Conservation (phyloP, 2,888 invertebrate species). For the Drosophila anceps region DNA sequence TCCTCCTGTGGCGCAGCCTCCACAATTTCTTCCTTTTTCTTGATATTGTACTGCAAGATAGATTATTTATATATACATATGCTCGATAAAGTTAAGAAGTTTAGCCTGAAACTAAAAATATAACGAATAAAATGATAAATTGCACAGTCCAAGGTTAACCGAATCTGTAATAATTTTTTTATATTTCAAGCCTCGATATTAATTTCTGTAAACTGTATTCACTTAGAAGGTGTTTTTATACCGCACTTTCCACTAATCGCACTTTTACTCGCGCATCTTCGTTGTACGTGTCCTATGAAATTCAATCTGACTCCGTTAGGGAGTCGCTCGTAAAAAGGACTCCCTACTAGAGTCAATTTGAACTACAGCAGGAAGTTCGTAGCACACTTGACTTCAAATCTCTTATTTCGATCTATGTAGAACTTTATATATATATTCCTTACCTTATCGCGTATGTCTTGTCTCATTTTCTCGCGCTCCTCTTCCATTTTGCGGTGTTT, state of each 20-base stretch:
- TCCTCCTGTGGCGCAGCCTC: slow-evolving; percentile 94
- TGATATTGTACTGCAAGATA: slow-evolving; percentile 97
- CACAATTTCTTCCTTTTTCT: slow-evolving; percentile 97
- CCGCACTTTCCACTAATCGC: slow-evolving; percentile 32
- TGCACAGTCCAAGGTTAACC: neutral
- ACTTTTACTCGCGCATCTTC: slow-evolving; percentile 15
- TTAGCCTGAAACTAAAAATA: neutral
- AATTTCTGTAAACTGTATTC: neutral
- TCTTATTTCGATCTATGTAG: neutral
- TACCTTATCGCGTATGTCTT: slow-evolving; percentile 99
- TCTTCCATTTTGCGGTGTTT: slow-evolving; percentile 99
- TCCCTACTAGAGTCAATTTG: slow-evolving; percentile 99
- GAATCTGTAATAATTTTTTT: neutral
- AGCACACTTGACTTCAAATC: slow-evolving; percentile 1
- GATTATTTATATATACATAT: slow-evolving; percentile 2
- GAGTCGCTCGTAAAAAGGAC: slow-evolving; percentile 96
- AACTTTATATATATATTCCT: slow-evolving; percentile 68
- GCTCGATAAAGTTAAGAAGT: neutral
- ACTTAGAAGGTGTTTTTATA: slow-evolving; percentile 13
- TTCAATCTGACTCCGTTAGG: slow-evolving; percentile 99
- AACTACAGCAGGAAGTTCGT: slow-evolving; percentile 88
- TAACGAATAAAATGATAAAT: neutral
- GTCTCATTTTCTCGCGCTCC: slow-evolving; percentile 99
- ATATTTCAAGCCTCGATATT: neutral
- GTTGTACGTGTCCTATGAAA: slow-evolving; percentile 91